A percentile compares a stretch with the other conserved stretches of the same genome.
Evolutionary conservation across 1,140 invertebrate genomes (phyloP).

Genomic region (Mizuhopecten yessoensis): DNA sequence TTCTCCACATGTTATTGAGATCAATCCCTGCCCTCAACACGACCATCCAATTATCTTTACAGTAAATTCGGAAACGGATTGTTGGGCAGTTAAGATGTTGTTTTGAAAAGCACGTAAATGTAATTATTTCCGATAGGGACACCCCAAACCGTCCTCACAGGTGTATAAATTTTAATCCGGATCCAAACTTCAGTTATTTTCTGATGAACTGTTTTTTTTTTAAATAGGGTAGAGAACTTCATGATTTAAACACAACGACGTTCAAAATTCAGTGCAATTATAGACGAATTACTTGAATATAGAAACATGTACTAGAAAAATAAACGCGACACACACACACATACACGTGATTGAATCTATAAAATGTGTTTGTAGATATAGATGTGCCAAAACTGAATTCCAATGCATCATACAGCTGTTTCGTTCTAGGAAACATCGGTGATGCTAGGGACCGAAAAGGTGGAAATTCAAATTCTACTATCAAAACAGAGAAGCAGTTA

Average conservation of each 20-base stretch:
- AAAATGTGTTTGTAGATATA: no score
- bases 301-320: no score
- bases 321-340: no score
- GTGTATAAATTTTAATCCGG: neutral
- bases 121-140: conserved; percentile 26
- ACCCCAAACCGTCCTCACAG: neutral
- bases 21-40: conserved; percentile 12
- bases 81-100: conserved; percentile 8
- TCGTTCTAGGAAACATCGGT: no score
- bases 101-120: conserved; percentile 31
- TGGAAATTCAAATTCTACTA: no score
- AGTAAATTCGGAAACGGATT: conserved; percentile 27
- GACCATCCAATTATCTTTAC: conserved; percentile 38
- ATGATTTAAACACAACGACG: neutral
- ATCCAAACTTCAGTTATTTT: neutral
- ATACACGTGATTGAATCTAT: no score
- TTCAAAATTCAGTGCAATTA: no score
- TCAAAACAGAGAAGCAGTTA: no score
- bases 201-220: conserved; percentile 12
- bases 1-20: conserved; percentile 30
- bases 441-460: no score
- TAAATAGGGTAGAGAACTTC: neutral
- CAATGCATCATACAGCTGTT: no score
- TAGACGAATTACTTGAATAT: no score
- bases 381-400: no score